These are phyloP conservation scores for Dicaeum eximium DNA, from an alignment of 2,113 vertebrate genomes.

Conservation along the genomic window DNA sequence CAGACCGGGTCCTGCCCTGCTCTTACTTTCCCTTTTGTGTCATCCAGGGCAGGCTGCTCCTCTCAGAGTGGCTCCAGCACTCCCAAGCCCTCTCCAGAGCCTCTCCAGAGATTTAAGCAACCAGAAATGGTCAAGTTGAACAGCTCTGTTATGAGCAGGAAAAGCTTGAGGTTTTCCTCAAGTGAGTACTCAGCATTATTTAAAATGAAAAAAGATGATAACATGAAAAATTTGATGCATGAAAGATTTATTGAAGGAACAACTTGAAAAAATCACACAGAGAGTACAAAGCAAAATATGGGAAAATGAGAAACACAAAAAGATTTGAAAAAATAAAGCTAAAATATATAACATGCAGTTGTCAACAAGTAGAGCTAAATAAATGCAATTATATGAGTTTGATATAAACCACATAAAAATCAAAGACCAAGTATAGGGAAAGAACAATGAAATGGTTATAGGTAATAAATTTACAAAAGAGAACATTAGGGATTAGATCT, in stretches of 20 bases:
- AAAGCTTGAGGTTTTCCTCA: too few relatives aligned
- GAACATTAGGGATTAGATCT: rapidly evolving
- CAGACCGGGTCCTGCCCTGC: neutral
- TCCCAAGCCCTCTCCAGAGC: too few relatives aligned
- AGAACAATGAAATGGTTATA: rapidly evolving
- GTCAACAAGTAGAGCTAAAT: rapidly evolving
- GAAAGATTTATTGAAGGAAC: neutral
- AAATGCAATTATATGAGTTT: rapidly evolving
- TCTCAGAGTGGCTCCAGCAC: rapidly evolving
- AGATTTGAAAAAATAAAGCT: rapidly evolving
- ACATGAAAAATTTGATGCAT: neutral
- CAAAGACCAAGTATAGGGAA: rapidly evolving
- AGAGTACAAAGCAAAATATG: rapidly evolving
- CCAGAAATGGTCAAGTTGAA: rapidly evolving
- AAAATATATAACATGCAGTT: rapidly evolving
- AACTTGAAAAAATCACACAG: rapidly evolving
- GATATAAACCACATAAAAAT: rapidly evolving
- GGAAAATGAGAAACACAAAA: rapidly evolving
- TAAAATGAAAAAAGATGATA: rapidly evolving
- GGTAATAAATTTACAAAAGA: rapidly evolving
- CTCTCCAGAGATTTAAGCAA: neutral
- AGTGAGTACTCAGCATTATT: rapidly evolving
- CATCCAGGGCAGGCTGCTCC: neutral
- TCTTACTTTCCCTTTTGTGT: neutral
- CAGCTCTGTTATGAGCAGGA: rapidly evolving